Percentiles rank a stretch among this genome's conserved stretches.
Conservation (phyloP, 2,888 invertebrate genomes). For the Epinotia brunnichana region DNA sequence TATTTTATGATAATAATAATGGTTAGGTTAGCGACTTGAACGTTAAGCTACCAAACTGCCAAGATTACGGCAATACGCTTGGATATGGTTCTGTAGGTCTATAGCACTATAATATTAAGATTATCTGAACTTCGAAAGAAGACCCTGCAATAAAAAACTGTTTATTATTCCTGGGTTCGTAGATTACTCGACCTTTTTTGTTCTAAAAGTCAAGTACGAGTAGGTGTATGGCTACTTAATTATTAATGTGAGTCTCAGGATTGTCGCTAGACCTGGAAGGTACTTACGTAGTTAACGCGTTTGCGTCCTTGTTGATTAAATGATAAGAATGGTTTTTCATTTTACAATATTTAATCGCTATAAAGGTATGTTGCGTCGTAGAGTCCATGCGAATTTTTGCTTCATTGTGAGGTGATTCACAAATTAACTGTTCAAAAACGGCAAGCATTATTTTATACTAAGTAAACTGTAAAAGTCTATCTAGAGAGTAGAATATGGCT, state of each 20-base stretch:
- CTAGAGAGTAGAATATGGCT: not conserved
- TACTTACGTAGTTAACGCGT: conserved; percentile 30
- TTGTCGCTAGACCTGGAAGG: conserved; percentile 46
- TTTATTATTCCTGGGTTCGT: conserved; percentile 40
- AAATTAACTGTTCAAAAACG: too few species aligned
- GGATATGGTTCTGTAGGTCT: too few species aligned
- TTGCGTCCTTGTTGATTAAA: not conserved
- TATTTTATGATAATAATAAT: conserved; percentile 13
- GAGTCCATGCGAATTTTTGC: not conserved
- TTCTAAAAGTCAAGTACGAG: conserved; percentile 55
- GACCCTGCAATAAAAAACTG: conserved; percentile 20
- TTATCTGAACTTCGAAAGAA: conserved; percentile 3
- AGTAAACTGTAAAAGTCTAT: not conserved
- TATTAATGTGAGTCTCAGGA: conserved; percentile 55
- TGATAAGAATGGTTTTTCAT: not conserved
- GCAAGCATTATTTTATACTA: not conserved
- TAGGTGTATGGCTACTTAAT: conserved; percentile 55
- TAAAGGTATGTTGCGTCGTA: not conserved
- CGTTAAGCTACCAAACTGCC: conserved; percentile 1
- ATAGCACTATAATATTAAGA: conserved; percentile 20
- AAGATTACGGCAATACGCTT: conserved; percentile 12
- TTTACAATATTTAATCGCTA: not conserved
- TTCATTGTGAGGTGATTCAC: not conserved
- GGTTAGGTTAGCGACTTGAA: conserved; percentile 6
- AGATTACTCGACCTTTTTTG: conserved; percentile 50